phyloP scores from a whole-genome alignment of 2,113 vertebrate genomes.

The Notothenia rossii region DNA sequence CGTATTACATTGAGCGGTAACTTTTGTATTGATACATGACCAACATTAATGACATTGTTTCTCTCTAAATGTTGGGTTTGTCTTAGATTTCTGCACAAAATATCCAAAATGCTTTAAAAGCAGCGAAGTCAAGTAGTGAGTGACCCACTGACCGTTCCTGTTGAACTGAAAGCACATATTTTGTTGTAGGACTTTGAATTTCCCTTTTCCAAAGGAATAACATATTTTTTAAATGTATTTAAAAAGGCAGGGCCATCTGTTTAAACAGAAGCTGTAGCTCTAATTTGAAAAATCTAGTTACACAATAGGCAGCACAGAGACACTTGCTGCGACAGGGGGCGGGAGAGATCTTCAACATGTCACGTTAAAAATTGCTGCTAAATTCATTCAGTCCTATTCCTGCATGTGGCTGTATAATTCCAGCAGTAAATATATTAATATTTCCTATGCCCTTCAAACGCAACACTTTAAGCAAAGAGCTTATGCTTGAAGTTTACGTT shows the following conservation, averaged over 20 bases:
- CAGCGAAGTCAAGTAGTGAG: neutral
- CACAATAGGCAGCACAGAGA: neutral
- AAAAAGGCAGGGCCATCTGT: neutral
- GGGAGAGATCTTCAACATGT: constrained; percentile 5
- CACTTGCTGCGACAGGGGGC: constrained; percentile 49
- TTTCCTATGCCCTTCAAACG: neutral
- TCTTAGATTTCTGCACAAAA: neutral
- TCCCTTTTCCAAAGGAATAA: accelerated
- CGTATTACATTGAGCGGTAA: neutral
- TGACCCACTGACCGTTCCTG: neutral
- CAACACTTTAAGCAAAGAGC: neutral
- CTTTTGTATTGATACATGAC: neutral
- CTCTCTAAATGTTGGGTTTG: neutral
- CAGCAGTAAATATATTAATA: neutral
- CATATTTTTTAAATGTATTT: neutral
- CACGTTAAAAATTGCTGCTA: no score
- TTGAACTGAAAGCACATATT: neutral
- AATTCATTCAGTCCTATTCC: no score
- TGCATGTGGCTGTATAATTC: no score
- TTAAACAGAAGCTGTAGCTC: neutral
- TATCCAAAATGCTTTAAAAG: neutral
- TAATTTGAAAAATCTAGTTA: neutral
- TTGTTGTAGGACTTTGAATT: neutral
- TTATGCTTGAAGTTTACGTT: no score
- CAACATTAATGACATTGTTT: neutral